These are phyloP conservation scores for Calyptomena viridis DNA, from an alignment of 2,113 vertebrate genomes.

Conservation along the genomic window DNA sequence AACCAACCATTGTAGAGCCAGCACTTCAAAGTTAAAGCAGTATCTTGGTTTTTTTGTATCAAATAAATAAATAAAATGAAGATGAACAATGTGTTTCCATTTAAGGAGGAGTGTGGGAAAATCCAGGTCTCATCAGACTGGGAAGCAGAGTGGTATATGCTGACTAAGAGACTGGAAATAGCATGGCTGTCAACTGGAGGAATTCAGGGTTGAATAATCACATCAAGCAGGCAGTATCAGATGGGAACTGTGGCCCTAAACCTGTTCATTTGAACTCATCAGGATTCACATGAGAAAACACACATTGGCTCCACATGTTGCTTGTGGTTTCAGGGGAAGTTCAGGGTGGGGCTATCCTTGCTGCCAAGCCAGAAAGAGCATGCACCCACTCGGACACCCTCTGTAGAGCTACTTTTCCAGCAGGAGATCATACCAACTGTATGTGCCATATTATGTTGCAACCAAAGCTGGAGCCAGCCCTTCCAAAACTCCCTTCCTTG, in stretches of 20 bases:
- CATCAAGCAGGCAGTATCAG: not conserved
- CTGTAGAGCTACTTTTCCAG: fast-evolving
- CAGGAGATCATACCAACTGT: fast-evolving
- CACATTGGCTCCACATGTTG: not conserved
- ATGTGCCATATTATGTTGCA: too few relatives aligned
- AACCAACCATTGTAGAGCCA: slow-evolving; percentile 48
- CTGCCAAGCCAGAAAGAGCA: fast-evolving
- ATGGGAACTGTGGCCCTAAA: not conserved
- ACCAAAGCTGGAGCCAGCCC: not conserved
- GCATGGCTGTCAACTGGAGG: not conserved
- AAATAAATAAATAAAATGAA: slow-evolving; percentile 69
- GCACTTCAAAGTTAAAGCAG: slow-evolving; percentile 68
- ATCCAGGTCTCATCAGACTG: slow-evolving; percentile 62
- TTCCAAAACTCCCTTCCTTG: not conserved
- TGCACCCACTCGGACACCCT: fast-evolving
- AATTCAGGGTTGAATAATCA: slow-evolving; percentile 47
- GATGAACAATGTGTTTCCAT: slow-evolving; percentile 73
- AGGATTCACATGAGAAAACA: not conserved
- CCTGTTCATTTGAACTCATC: not conserved
- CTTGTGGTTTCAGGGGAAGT: not conserved
- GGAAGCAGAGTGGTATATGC: not conserved
- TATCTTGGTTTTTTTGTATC: slow-evolving; percentile 66
- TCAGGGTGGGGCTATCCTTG: not conserved
- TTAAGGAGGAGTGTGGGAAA: slow-evolving; percentile 71
- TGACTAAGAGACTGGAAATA: slow-evolving; percentile 57